Conservation (phyloP, 1,140 invertebrate species). For the Zaprionus nigranus region DNA sequence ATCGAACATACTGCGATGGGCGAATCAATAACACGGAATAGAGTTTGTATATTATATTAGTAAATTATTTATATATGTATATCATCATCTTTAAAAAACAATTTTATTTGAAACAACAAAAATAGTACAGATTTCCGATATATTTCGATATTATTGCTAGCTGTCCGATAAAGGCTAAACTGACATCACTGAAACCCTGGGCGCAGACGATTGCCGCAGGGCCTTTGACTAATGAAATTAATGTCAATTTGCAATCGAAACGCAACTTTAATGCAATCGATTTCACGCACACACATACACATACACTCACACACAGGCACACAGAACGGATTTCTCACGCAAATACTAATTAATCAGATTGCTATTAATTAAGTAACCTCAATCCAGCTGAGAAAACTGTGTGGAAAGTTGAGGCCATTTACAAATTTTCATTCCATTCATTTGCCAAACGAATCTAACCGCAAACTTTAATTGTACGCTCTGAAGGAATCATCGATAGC, state of each 20-base stretch:
- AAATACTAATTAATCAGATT: conserved; percentile 55
- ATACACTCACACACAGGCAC: not conserved
- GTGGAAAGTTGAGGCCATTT: conserved; percentile 2
- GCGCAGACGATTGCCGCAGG: not conserved
- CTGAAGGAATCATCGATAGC: not conserved
- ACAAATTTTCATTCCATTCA: conserved; percentile 11
- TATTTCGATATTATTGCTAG: no score
- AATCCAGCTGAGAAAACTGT: conserved; percentile 17
- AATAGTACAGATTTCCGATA: no score
- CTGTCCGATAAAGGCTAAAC: no score
- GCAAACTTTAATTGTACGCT: conserved; percentile 19
- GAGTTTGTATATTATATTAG: no score
- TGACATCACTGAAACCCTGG: no score
- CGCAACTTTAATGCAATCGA: conserved; percentile 18
- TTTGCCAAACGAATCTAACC: conserved; percentile 14
- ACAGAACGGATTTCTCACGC: conserved; percentile 28
- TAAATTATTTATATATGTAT: no score
- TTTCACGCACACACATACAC: conserved; percentile 5
- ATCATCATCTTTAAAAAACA: no score
- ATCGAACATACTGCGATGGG: no score
- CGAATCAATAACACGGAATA: no score
- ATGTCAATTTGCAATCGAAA: conserved; percentile 21
- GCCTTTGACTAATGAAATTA: conserved; percentile 37
- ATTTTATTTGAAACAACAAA: no score
- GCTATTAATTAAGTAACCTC: conserved; percentile 53